Base-by-base conservation (phyloP, 1,140 invertebrate species). In the Saccostrea cuccullata region DNA sequence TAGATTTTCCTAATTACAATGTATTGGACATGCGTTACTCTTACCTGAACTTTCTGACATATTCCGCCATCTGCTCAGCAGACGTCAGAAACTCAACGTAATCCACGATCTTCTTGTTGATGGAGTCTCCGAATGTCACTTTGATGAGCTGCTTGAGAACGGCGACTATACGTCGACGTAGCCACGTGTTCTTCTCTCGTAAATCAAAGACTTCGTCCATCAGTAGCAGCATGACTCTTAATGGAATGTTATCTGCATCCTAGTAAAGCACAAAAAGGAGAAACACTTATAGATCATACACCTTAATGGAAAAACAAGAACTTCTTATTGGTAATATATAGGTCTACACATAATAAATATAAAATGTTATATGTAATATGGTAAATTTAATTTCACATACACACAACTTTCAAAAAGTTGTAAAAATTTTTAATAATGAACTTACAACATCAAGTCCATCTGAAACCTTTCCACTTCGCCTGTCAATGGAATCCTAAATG, bases 151-250 rank as follows among this genome's bases (percentile, higher is more conserved):
- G 97, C 17, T 97, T 95, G 26, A 98, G 93, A 67, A 98, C 95
- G 0, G 97, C 97, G 4, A 98, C 97, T 91, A 98, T 97, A 86
- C 97, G 96, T 86, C 98, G 95, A 82, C 98, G 94, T 30, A 98
- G 95, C 98, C 98, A 99, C 91, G 98, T 97, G 95, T 98, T 98
- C 91, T 97, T 96, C 70, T 97, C 97, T 95, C 97, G 97, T 73
- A 98, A 95, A 94, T 98, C 98, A 95, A 98, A 98, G 5, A 98
- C 97, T 96, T 98, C 98, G 94, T 98, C 98, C 96, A 98, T 97
- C 73, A 98, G 94, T 3, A 98, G 94, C 58, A 98, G 94, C 95
- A 98, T 96, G 90, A 98, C 98, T 91, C 97, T 96, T 84, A 98
- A 94, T 20, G 98, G 98, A 95, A 98, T 98, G 95, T 98, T 98